Conservation (phyloP, 2,797 vertebrate species). For the Amphiprion clarkii region DNA sequence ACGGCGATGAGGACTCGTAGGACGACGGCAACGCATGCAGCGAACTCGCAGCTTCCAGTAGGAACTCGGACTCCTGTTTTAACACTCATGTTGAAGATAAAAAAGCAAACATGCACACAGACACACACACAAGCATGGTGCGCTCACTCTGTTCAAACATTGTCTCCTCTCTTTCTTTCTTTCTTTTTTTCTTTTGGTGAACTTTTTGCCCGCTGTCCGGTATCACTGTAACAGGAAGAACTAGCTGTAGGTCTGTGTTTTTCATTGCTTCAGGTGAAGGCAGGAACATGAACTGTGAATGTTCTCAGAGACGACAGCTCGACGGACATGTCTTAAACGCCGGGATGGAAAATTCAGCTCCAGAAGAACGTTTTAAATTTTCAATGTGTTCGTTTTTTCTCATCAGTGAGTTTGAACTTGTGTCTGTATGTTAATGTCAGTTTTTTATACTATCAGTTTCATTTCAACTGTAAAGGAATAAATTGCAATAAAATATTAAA, state of each 20-base stretch:
- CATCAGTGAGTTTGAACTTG: conserved; percentile 60
- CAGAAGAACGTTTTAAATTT: conserved; percentile 60
- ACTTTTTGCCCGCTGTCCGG: conserved; percentile 49
- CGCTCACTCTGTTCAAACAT: conserved; percentile 52
- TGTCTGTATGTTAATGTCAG: conserved; percentile 75
- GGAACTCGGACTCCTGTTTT: conserved; percentile 73
- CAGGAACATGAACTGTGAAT: conserved; percentile 58
- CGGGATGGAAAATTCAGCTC: conserved; percentile 42
- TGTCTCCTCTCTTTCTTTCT: conserved; percentile 35
- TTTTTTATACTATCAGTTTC: conserved; percentile 83
- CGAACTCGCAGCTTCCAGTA: conserved; percentile 52
- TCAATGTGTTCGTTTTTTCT: conserved; percentile 55
- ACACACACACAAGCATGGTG: conserved; percentile 62
- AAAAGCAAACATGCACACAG: conserved; percentile 32
- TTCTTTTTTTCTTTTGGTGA: conserved; percentile 13
- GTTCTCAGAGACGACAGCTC: conserved; percentile 76
- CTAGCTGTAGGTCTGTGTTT: conserved; percentile 73
- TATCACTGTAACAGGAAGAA: conserved; percentile 59
- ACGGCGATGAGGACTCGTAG: conserved; percentile 91
- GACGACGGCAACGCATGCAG: conserved; percentile 29
- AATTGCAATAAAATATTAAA: conserved; percentile 87
- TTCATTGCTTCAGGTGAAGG: conserved; percentile 47
- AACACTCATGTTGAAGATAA: conserved; percentile 74
- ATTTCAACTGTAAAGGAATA: conserved; percentile 82
- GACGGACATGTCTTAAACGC: conserved; percentile 69